These are phyloP conservation scores for Hypomecis punctinalis DNA, from an alignment of 2,888 invertebrate genomes.

Conservation along the genomic window DNA sequence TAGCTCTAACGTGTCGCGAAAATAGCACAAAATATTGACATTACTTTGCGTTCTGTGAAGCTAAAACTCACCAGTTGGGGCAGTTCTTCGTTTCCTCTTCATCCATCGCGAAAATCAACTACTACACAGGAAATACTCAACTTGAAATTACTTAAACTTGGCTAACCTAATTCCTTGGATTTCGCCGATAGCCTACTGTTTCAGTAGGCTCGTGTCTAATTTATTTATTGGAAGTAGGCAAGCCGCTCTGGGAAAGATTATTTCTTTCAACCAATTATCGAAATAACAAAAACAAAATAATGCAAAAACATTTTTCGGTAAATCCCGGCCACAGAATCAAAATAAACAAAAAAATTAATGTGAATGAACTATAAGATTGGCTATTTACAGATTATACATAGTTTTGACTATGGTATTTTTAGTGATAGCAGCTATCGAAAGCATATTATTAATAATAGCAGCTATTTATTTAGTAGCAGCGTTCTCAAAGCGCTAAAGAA, in stretches of 20 bases:
- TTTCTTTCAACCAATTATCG: constrained; percentile 29
- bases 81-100: constrained; percentile 75
- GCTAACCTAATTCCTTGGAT: constrained; percentile 17
- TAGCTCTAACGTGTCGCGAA: constrained; percentile 73
- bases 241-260: constrained; percentile 8
- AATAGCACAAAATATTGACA: constrained; percentile 76
- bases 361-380: constrained; percentile 16
- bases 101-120: constrained; percentile 58
- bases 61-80: constrained; percentile 80
- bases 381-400: constrained; percentile 4
- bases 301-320: constrained; percentile 51
- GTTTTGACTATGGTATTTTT: too few relatives aligned
- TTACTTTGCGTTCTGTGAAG: constrained; percentile 49
- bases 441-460: too few relatives aligned
- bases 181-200: not conserved
- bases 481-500: too few relatives aligned
- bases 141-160: not conserved
- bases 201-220: not conserved
- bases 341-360: constrained; percentile 1
- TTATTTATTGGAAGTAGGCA: not conserved
- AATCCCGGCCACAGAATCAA: constrained; percentile 54
- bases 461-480: too few relatives aligned
- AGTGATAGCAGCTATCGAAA: too few relatives aligned
- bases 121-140: not conserved
- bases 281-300: constrained; percentile 45